These are phyloP conservation scores for Solenodon paradoxus DNA, from an alignment of 2,113 vertebrate genomes.

Conservation along the genomic window DNA sequence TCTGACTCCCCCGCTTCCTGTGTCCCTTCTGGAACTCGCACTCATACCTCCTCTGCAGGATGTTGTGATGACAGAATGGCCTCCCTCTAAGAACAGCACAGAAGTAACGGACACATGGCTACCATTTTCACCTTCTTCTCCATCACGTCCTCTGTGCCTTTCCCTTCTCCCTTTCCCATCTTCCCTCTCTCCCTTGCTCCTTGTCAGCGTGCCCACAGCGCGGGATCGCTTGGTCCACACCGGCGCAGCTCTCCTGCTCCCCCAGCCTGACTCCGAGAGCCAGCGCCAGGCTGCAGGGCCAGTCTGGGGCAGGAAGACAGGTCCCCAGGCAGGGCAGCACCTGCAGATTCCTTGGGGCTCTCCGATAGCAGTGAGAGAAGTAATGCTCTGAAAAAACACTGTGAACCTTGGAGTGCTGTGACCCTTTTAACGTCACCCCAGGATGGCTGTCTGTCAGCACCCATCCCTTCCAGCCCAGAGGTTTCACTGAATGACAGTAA, in stretches of 20 bases:
- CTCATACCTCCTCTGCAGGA: not conserved
- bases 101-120: not conserved
- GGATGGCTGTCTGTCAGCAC: not conserved
- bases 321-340: not conserved
- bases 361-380: not conserved
- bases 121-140: not conserved
- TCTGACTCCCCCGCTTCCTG: not conserved
- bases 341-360: not conserved
- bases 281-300: not conserved
- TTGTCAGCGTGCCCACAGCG: not conserved
- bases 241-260: not conserved
- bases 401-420: rapidly evolving
- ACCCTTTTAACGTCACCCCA: rapidly evolving
- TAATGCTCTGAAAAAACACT: not conserved
- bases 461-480: not conserved
- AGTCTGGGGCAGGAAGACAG: not conserved
- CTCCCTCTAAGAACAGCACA: not conserved
- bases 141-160: not conserved
- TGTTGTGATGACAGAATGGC: not conserved
- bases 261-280: not conserved
- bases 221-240: not conserved
- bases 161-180: not conserved
- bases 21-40: not conserved
- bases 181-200: not conserved
- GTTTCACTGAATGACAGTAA: too few relatives aligned